Base-by-base conservation (phyloP, 2,888 invertebrate genomes). In the Thera britannica region DNA sequence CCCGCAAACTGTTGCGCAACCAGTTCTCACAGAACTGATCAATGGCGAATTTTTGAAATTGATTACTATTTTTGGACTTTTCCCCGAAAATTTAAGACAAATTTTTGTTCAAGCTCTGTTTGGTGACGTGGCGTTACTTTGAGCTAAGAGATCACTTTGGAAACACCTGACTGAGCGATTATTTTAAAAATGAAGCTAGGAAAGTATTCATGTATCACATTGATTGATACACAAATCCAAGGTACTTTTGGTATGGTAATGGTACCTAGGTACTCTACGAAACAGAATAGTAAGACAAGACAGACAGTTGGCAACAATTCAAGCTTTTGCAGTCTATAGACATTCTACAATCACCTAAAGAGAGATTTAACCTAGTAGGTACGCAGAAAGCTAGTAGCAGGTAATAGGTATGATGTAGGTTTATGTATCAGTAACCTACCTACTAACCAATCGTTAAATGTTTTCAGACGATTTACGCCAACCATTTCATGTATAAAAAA, bases 1-100 rank as follows among this genome's bases (percentile, higher is more conserved):
- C 79, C 83, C 81, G 66, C 62, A 83, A 82, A 83, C 77, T 81
- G 79, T 88, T 88, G 82, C 83, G 86, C 83, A 88, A 89, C 83
- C 83, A 84, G 75, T 71, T 68, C 58, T 61, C 58, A 69, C 67
- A 58, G 59, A 59, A 63, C 49, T 60, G 68, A 72, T 72, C 61
- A 61, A 67, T 52, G 51, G 60, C 57, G 59, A 70, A 69, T 68
- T 57, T 57, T 38, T 41, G 12, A 67, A 67, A 66, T 62, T 55
- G 56, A 68, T 70, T 71, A 58, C 8, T 41, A 54, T 60, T 65
- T 51, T 23, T 38, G n/a, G 34, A 34, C n/a, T 65, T 57, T 44
- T 38, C 49, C 48, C n/a, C 8, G 41, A 49, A 48, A 9, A 55
- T 55, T 54, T 8, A 46, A 9, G 44, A 51, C 23, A 6, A 12